Conservation (phyloP, 2,113 vertebrate species). For the Strix uralensis region DNA sequence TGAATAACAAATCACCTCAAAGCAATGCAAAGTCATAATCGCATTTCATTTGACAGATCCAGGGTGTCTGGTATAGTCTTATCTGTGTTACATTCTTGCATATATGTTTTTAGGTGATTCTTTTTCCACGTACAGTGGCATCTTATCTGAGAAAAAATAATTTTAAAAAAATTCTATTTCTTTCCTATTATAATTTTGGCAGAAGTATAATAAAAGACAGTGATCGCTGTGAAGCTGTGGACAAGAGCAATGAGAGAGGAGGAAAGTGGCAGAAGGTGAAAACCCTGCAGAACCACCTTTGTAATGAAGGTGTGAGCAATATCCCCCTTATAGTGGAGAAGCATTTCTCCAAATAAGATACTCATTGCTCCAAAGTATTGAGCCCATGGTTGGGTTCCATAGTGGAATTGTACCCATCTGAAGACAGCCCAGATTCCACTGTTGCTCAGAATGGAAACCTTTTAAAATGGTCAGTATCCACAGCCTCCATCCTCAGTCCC, state of each 20-base stretch:
- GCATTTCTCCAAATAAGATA: neutral
- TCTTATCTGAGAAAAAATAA: neutral
- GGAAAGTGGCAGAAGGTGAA: neutral
- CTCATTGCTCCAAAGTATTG: neutral
- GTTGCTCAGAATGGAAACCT: neutral
- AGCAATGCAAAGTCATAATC: conserved; percentile 7
- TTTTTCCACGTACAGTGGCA: neutral
- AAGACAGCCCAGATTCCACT: neutral
- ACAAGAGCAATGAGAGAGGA: neutral
- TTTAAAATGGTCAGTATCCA: neutral
- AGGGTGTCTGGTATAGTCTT: neutral
- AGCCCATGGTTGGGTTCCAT: neutral
- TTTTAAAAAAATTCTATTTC: neutral
- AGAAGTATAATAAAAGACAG: neutral
- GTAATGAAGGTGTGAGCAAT: neutral
- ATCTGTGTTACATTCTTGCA: neutral
- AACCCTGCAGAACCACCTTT: neutral
- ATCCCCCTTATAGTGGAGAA: neutral
- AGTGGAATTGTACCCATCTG: neutral
- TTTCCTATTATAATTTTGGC: neutral
- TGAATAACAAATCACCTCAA: conserved; percentile 31
- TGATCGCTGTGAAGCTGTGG: neutral
- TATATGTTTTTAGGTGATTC: neutral
- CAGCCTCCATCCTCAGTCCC: neutral
- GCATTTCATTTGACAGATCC: neutral